A percentile compares a stretch with the other conserved stretches of the same genome.
Conservation (phyloP, 2,113 vertebrate genomes). For the Typhlomys cinereus region DNA sequence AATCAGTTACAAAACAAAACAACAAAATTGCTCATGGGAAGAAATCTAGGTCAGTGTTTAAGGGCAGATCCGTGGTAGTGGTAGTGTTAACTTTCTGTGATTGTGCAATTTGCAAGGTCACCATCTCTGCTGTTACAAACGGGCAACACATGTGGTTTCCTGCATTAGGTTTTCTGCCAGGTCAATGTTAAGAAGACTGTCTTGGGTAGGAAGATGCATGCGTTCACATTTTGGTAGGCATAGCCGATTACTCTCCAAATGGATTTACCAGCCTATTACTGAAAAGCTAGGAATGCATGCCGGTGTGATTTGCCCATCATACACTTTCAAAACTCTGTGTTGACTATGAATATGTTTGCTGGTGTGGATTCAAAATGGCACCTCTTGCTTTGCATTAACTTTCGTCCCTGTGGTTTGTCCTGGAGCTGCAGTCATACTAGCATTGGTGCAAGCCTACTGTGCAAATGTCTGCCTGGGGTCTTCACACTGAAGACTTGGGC, state of each 20-base stretch:
- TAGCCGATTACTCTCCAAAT: not conserved
- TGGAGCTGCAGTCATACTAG: not conserved
- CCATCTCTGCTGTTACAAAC: not conserved
- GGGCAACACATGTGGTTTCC: not conserved
- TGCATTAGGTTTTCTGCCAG: slow-evolving; percentile 3
- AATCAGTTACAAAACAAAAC: not conserved
- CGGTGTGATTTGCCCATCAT: not conserved
- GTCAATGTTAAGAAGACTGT: not conserved
- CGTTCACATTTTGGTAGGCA: not conserved
- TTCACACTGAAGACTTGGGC: not conserved
- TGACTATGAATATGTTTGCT: not conserved
- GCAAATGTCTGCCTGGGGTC: not conserved
- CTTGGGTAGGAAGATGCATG: not conserved
- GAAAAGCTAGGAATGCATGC: not conserved
- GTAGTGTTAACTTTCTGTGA: not conserved
- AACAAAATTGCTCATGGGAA: not conserved
- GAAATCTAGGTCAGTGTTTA: not conserved
- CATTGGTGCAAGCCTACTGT: not conserved
- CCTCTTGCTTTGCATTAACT: not conserved
- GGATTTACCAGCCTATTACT: not conserved
- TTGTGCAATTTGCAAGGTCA: not conserved
- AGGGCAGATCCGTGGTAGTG: not conserved
- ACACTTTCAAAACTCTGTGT: not conserved
- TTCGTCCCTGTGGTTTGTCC: not conserved
- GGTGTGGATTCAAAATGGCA: not conserved